phyloP scores from a whole-genome alignment of 2,888 invertebrate species.

The Metallyticus violacea region DNA sequence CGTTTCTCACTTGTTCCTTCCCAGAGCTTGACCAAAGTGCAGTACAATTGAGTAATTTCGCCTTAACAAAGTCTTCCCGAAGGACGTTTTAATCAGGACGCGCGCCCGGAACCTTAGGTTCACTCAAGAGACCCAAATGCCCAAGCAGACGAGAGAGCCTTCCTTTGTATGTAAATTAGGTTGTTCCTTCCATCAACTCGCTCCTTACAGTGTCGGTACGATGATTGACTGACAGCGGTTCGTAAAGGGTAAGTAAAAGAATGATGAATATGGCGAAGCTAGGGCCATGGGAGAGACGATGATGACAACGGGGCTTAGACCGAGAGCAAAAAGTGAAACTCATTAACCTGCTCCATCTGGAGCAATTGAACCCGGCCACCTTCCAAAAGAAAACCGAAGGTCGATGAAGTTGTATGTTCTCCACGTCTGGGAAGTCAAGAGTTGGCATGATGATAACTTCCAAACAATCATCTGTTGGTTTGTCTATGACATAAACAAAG shows the following conservation, averaged over 20 bases:
- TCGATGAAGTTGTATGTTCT: background rate
- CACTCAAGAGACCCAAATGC: background rate
- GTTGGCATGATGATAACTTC: background rate
- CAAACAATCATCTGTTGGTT: conserved; percentile 6
- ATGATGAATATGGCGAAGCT: background rate
- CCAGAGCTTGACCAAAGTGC: background rate
- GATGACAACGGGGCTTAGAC: background rate
- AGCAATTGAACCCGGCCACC: conserved; percentile 16
- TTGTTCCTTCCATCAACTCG: background rate
- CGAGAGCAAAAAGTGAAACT: background rate
- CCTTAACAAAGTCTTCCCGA: background rate
- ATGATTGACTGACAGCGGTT: conserved; percentile 11
- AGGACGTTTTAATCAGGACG: background rate
- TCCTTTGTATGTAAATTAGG: conserved; percentile 13
- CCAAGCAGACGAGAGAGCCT: background rate
- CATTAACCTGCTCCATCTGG: conserved; percentile 14
- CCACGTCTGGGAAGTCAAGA: background rate
- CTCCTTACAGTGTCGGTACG: background rate
- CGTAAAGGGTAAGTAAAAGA: conserved; percentile 6
- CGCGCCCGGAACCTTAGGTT: background rate
- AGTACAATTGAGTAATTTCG: background rate
- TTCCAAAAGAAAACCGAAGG: background rate
- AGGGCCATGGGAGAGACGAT: background rate
- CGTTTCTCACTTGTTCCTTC: background rate
- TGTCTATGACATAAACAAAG: conserved; percentile 1